Evolutionary conservation across 2,797 vertebrate genomes (phyloP), one percentile per base, ranked within the genome.

Genomic region (Esox lucius): DNA sequence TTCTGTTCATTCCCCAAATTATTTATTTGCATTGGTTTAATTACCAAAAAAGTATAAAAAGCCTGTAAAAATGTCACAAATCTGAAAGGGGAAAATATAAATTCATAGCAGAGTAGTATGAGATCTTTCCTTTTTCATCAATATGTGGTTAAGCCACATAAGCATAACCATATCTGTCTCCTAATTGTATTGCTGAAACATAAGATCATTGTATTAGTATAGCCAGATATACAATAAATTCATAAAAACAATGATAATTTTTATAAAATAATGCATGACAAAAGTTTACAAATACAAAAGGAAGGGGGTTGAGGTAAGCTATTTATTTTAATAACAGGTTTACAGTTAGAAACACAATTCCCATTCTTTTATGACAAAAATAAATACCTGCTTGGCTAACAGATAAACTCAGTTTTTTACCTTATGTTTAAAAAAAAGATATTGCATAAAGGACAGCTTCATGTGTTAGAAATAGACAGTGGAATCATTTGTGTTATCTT

Each of bases 391-490:
- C 80, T 79, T 73, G 74, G 73, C 74, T 80, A 86, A 81, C 74
- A 86, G 86, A 79, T 42, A 68, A 56, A 22, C 67, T 75, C 3
- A 80, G 79, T 79, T 59, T 76, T 87, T 79, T 79, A 75, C 83
- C 53, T 77, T 71, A 77, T 70, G 77, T n/a, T 84, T 66, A 31
- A 51, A 78, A 48, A 70, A 80, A 76, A 51, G 35, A 80, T 73
- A 78, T 35, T 78, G 72, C 22, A 39, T 78, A 82, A 85, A 79
- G 78, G 61, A 79, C 42, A 70, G 73, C 68, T 80, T 84, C 26
- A 81, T 81, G 87, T 84, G 84, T 89, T 87, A 84, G 84, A 91
- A 90, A 46, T 74, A 89, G 61, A 90, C 83, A 87, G 81, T 86
- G 84, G 85, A 78, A 81, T 75, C 80, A 81, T 84, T 76, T 84